Base-by-base conservation (phyloP, 1,140 invertebrate genomes). In the Zaprionus taronus region DNA sequence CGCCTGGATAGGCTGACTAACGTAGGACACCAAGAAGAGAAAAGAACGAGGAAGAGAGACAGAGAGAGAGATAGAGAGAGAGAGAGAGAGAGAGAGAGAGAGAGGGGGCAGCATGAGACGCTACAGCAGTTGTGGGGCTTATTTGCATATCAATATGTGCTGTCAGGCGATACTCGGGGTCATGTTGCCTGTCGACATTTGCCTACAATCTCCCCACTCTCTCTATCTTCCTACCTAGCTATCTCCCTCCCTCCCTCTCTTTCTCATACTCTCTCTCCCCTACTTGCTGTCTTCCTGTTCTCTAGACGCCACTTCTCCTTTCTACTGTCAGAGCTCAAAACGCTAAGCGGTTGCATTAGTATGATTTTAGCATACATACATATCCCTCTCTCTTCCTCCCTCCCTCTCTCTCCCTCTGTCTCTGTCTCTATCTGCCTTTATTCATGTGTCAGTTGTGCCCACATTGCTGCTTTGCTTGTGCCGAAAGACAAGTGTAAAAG, bases 91-190 rank as follows among this genome's bases (percentile, higher is more conserved):
- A 38, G 4, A 38, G 12, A 7, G 3, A 15, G 36, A 5, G 28
- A 14, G 36, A 14, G 36, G 3, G 12, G 12, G 12, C 0, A 38
- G 36, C 0, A 0, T 0, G 12, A 15, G 38, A 38, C 9, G 26
- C 9, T 26, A 47, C 62, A 66, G 41, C 38, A 60, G 60, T 17
- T 47, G 67, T 22, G 22, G 28, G 58, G 75, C 76, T 86, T 81
- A 85, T 85, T 85, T 85, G 82, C 82, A 85, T 85, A 86, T 79
- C 83, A 85, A 81, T 84, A 77, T 73, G 79, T 73, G 68, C 44
- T 49, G 68, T 74, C 31, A 22, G 41, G 31, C 73, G 28, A 63
- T 41, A 57, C 66, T 70, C 38, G 20, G 20, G 58, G 22, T 24
- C 58, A 44, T 51, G 63, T 55, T 69, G 47, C 26, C 15, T 47